Conservation (phyloP, 2,797 vertebrate species). For the Clarias fuscus region DNA sequence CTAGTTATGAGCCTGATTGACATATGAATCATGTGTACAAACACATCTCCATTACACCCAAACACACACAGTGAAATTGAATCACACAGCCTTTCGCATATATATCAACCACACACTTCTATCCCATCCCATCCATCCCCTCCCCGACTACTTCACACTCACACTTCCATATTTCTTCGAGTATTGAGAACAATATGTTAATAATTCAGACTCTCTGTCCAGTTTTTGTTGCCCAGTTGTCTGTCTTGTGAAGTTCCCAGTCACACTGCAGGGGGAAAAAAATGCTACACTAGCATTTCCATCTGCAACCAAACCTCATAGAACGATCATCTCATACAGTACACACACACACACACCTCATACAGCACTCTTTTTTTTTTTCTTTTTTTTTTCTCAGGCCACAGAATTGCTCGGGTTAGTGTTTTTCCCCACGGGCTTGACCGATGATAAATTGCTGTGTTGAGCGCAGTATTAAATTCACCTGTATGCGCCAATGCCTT, state of each 20-base stretch:
- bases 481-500: constrained; percentile 21
- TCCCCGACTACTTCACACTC: background rate
- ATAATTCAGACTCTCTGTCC: constrained; percentile 36
- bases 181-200: constrained; percentile 13
- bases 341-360: constrained; percentile 1
- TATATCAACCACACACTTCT: constrained; percentile 18
- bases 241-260: constrained; percentile 26
- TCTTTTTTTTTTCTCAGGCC: background rate
- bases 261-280: background rate
- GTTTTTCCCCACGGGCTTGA: constrained; percentile 7
- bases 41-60: constrained; percentile 14
- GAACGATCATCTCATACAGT: background rate
- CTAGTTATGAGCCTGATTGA: background rate
- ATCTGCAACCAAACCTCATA: background rate
- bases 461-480: constrained; percentile 31
- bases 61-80: constrained; percentile 17
- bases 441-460: constrained; percentile 37
- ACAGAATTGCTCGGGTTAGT: background rate
- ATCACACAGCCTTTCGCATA: constrained; percentile 18
- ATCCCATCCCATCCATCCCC: background rate
- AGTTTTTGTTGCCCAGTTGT: constrained; percentile 20
- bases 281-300: constrained; percentile 18
- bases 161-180: background rate
- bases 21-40: constrained; percentile 13
- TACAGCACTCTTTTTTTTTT: background rate